Evolutionary conservation across 2,797 vertebrate species (phyloP), one percentile per base, ranked within the genome.

Genomic region (Manis crassicaudata): DNA sequence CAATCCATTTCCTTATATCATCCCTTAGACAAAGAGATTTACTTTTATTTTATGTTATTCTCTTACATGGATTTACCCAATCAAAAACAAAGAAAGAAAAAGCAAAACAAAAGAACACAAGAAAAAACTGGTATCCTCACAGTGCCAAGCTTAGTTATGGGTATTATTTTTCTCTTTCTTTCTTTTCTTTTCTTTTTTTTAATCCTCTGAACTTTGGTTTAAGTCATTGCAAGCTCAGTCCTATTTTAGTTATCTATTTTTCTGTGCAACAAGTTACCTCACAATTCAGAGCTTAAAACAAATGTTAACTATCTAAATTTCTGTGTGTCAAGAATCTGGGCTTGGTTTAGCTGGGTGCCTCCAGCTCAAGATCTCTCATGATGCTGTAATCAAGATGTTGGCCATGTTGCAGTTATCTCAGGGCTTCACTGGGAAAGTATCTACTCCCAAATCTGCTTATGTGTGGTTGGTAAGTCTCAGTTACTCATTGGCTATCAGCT

Each of bases 261-360:
- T 75, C 32, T 50, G 27, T 62, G 11, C 68, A 83, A 75, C 35
- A 94, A 40, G 68, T 50, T 62, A 60, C 83, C 14, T 6, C 35
- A 40, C 63, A 87, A 73, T 25, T 67, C 67, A 83, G 12, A 86
- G 16, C 32, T 94, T 77, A 79, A 90, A 96, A 67, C 12, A 84
- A 80, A 60, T 43, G 9, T 37, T 92, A 73, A 92, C 75, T 56
- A 79, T 21, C 23, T 87, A 20, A 56, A 7, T 58, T 67, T n/a
- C 27, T 52, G 20, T 76, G 72, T 37, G 29, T 60, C 67, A 72
- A 10, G 35, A 68, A 67, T 83, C 14, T 37, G 50, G 5, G 37
- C 2, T 0, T 60, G 40, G 11, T 21, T 85, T 46, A 79, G 3
- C 40, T 88, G 21, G 13, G 25, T 56, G 7, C 6, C 8, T 62